phyloP scores from a whole-genome alignment of 2,888 invertebrate species.

The Cynaeus angustus region DNA sequence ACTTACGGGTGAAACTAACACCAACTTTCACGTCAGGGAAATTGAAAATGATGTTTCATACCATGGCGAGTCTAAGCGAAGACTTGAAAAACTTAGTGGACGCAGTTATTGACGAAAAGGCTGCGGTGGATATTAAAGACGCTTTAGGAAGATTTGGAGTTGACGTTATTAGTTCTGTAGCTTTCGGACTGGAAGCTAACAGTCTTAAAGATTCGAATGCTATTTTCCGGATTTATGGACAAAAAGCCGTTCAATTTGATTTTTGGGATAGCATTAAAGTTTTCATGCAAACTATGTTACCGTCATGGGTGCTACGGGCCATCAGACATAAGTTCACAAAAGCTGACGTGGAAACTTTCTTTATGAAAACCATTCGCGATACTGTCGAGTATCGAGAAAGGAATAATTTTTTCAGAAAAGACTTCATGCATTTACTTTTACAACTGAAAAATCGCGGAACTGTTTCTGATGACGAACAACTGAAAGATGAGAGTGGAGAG shows the following conservation, averaged over 20 bases:
- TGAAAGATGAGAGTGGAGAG: conserved; percentile 27
- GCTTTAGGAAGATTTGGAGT: conserved; percentile 73
- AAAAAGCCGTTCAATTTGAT: conserved; percentile 43
- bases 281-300: conserved; percentile 31
- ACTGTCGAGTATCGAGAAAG: conserved; percentile 68
- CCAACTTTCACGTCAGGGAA: conserved; percentile 56
- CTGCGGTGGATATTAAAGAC: conserved; percentile 67
- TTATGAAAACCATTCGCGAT: conserved; percentile 63
- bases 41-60: conserved; percentile 56
- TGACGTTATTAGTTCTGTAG: conserved; percentile 74
- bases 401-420: conserved; percentile 68
- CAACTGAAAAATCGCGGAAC: conserved; percentile 67
- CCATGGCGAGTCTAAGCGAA: conserved; percentile 19
- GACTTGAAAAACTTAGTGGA: neutral
- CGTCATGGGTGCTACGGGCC: conserved; percentile 19
- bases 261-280: conserved; percentile 31
- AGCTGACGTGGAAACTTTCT: conserved; percentile 49
- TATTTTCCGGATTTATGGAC: conserved; percentile 68
- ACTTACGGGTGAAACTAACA: conserved; percentile 52
- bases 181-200: conserved; percentile 76
- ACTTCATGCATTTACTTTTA: conserved; percentile 73
- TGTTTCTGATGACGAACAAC: conserved; percentile 53
- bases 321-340: conserved; percentile 32
- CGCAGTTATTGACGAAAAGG: conserved; percentile 31
- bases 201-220: conserved; percentile 73